Evolutionary conservation across 35 echinoderm and acorn worm genomes (phyloP), one percentile per base, ranked within the genome.

Genomic region (Lytechinus pictus): DNA sequence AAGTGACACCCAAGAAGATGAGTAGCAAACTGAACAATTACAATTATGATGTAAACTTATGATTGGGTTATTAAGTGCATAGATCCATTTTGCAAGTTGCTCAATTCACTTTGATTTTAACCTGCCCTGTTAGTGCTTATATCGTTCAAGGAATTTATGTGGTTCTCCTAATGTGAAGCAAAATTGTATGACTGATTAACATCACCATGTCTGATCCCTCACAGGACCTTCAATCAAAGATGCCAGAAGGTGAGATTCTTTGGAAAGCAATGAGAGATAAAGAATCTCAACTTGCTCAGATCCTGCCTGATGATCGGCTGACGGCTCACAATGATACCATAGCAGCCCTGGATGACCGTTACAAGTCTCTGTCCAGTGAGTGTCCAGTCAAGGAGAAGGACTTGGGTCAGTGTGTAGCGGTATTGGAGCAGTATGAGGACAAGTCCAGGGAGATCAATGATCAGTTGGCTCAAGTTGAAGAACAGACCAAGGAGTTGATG

Each of bases 341-440:
- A 57, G 27, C 54, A 54, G 92, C 52, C 92, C 92, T 93, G 9
- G 54, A 33, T 57, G 92, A 93, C 92, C 54, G 92, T 19, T 93
- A 57, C n/a, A 57, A 5, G 28, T 24, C 4, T 3, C 54, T 93
- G 92, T 24, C 54, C 92, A 57, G 27, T 57, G 10, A 55, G 92
- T 93, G 29, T 57, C 27, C 92, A 57, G 54, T 11, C 92, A 93
- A 55, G 92, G 92, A 57, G 54, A n/a, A 28, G 92, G 92, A 93
- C 14, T 54, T 93, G 16, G 54, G 29, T 28, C 92, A 93, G 8
- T 55, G 92, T 57, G 54, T 93, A 54, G 92, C 19, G 12, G 92
- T 93, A 29, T 1, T 93, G 53, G 54, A 54, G 6, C 92, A 57
- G 92, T 93, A 93, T 57, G 92, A 93, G 92, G 57, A 27, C n/a